These are phyloP conservation scores for Leptobrachium ailaonicum DNA, from an alignment of 2,113 vertebrate genomes.

Conservation along the genomic window DNA sequence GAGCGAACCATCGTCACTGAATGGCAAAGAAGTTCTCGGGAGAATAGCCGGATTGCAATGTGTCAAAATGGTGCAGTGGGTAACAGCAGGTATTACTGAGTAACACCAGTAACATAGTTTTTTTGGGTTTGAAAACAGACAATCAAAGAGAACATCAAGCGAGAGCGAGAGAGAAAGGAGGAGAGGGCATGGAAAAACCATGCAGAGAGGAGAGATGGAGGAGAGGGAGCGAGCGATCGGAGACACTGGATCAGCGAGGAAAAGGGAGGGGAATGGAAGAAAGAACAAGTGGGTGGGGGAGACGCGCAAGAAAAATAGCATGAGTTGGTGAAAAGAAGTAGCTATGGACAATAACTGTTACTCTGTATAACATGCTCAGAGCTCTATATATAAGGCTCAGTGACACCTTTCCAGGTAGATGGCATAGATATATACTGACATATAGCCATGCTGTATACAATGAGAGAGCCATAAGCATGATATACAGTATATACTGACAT, in stretches of 20 bases:
- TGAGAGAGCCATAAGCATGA: no score
- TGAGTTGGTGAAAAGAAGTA: slow-evolving; percentile 36
- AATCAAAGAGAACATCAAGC: not conserved
- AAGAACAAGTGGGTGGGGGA: slow-evolving; percentile 18
- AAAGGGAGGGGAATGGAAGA: slow-evolving; percentile 19
- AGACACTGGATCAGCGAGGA: slow-evolving; percentile 20
- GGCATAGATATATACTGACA: slow-evolving; percentile 9
- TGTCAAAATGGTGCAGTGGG: not conserved
- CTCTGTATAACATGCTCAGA: slow-evolving; percentile 1
- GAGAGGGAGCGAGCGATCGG: slow-evolving; percentile 16
- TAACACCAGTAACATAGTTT: no score
- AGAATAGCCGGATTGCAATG: not conserved
- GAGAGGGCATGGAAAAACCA: slow-evolving; percentile 33
- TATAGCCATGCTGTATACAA: not conserved
- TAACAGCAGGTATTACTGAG: not conserved
- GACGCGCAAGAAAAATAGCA: slow-evolving; percentile 30
- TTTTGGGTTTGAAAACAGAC: not conserved
- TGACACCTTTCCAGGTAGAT: no score
- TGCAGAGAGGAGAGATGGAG: slow-evolving; percentile 15
- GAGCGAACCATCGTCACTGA: slow-evolving; percentile 5
- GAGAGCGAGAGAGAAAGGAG: not conserved
- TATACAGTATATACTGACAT: no score
- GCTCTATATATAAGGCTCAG: slow-evolving; percentile 20
- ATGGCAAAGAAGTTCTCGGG: slow-evolving; percentile 12
- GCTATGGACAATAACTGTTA: slow-evolving; percentile 31